These are phyloP conservation scores for Clarias gariepinus DNA, from an alignment of 2,113 vertebrate genomes.

Conservation along the genomic window DNA sequence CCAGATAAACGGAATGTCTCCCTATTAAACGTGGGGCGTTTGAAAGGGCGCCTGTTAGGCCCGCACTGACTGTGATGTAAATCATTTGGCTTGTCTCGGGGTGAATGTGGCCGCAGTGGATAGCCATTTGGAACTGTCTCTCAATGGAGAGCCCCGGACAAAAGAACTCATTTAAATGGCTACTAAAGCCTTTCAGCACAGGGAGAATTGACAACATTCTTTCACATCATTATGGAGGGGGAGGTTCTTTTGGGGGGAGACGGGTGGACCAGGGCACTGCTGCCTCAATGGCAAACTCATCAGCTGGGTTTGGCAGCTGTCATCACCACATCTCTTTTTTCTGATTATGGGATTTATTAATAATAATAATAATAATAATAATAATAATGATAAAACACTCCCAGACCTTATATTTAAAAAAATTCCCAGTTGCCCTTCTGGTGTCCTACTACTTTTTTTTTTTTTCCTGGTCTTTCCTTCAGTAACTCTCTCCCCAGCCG, in stretches of 20 bases:
- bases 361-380: background rate
- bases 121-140: slow-evolving; percentile 70
- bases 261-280: slow-evolving; percentile 51
- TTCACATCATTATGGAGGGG: slow-evolving; percentile 78
- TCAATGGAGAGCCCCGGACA: slow-evolving; percentile 70
- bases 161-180: slow-evolving; percentile 78
- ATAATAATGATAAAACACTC: background rate
- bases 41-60: slow-evolving; percentile 53
- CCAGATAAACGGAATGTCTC: slow-evolving; percentile 50
- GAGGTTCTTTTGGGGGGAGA: slow-evolving; percentile 63
- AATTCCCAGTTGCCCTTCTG: slow-evolving; percentile 63
- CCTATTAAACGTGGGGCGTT: slow-evolving; percentile 49
- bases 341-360: slow-evolving; percentile 39
- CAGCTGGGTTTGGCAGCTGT: slow-evolving; percentile 66
- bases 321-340: slow-evolving; percentile 51
- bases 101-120: slow-evolving; percentile 69
- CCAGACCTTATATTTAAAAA: slow-evolving; percentile 32
- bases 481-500: slow-evolving; percentile 56
- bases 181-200: slow-evolving; percentile 73
- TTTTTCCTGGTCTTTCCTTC: slow-evolving; percentile 37
- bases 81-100: slow-evolving; percentile 62
- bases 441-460: background rate
- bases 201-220: slow-evolving; percentile 80
- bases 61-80: slow-evolving; percentile 68
- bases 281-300: slow-evolving; percentile 58